Evolutionary conservation across 2,113 vertebrate genomes (phyloP).

Genomic region (Cyanistes caeruleus): DNA sequence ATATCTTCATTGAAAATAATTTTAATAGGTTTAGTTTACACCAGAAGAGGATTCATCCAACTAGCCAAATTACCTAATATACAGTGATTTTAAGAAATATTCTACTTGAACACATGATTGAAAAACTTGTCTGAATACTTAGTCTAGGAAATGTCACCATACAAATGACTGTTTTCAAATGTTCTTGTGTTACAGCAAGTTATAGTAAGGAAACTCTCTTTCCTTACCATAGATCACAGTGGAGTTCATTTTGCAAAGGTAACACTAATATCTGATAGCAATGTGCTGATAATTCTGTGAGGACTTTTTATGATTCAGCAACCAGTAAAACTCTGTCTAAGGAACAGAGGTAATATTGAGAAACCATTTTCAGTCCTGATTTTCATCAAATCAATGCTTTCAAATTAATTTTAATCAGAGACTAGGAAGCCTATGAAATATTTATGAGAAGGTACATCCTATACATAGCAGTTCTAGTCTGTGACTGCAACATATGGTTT

Average conservation of each 20-base stretch:
- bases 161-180: not conserved
- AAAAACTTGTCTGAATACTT: not conserved
- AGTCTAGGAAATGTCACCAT: not conserved
- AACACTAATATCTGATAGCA: not conserved
- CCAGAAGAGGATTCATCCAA: not conserved
- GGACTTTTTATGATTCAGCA: slow-evolving; percentile 24
- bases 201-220: not conserved
- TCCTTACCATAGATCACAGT: not conserved
- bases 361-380: not conserved
- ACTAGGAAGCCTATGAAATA: slow-evolving; percentile 68
- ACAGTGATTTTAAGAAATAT: not conserved
- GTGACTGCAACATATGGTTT: slow-evolving; percentile 81
- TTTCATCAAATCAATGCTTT: slow-evolving; percentile 64
- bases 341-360: slow-evolving; percentile 20
- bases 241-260: not conserved
- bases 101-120: not conserved
- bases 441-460: slow-evolving; percentile 71
- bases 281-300: not conserved
- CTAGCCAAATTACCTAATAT: not conserved
- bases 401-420: slow-evolving; percentile 56
- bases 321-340: slow-evolving; percentile 4
- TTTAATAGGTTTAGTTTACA: not conserved
- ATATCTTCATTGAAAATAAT: not conserved
- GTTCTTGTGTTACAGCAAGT: not conserved
- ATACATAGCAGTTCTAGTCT: slow-evolving; percentile 67